phyloP scores from a whole-genome alignment of 35 echinoderm and acorn worm species.

The Apostichopus japonicus region DNA sequence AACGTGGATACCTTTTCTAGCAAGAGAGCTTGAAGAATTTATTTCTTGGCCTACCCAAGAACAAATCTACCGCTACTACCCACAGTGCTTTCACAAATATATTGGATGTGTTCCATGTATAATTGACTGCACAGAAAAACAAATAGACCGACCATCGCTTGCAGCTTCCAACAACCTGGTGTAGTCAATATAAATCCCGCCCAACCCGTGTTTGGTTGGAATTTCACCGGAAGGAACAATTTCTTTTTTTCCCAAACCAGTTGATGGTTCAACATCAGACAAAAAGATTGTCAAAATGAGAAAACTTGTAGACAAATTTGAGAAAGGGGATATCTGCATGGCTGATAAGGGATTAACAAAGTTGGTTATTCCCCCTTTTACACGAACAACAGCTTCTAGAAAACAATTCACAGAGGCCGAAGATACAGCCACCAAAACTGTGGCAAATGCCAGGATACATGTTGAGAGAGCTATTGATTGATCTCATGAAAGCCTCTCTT shows the following conservation, averaged over 20 bases:
- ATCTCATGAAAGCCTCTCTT: conserved; percentile 75
- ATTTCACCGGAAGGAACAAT: conserved; percentile 71
- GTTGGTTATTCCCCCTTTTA: conserved; percentile 80
- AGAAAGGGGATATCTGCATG: conserved; percentile 73
- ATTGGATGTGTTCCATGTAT: conserved; percentile 72
- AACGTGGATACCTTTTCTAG: conserved; percentile 79
- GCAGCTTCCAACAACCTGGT: conserved; percentile 69
- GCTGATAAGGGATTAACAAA: conserved; percentile 86
- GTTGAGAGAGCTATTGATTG: conserved; percentile 85
- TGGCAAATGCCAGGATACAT: conserved; percentile 82
- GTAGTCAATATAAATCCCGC: conserved; percentile 75
- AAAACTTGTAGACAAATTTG: conserved; percentile 61
- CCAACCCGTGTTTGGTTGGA: conserved; percentile 69
- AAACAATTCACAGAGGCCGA: conserved; percentile 66
- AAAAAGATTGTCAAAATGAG: conserved; percentile 68
- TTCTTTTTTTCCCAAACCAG: conserved; percentile 75
- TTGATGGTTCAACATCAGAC: conserved; percentile 75
- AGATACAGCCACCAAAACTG: conserved; percentile 65
- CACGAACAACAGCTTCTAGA: conserved; percentile 54
- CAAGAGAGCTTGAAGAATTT: conserved; percentile 64
- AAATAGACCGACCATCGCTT: conserved; percentile 67
- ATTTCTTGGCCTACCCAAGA: conserved; percentile 81
- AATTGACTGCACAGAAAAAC: conserved; percentile 85
- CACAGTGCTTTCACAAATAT: conserved; percentile 74
- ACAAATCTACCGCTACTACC: conserved; percentile 67